Conservation (phyloP, 2,797 vertebrate genomes). For the Prionace glauca region DNA sequence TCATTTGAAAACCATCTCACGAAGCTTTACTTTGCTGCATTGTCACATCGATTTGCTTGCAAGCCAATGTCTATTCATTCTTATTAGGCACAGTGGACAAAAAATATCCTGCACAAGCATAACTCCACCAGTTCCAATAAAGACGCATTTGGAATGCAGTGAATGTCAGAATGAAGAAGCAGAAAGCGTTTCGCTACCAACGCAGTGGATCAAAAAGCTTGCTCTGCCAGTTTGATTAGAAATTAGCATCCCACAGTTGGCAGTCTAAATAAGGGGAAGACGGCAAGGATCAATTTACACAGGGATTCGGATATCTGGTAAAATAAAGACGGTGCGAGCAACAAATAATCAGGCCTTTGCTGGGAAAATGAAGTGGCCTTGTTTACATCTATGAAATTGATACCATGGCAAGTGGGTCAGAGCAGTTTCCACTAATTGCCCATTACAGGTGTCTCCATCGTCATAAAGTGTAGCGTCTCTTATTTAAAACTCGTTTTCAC, state of each 20-base stretch:
- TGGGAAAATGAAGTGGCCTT: too few relatives aligned
- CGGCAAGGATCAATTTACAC: neutral
- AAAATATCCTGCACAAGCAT: neutral
- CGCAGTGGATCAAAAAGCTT: neutral
- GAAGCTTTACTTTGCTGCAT: neutral
- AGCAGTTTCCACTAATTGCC: neutral
- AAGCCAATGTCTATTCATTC: neutral
- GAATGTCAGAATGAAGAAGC: neutral
- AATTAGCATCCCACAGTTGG: neutral
- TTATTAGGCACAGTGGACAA: neutral
- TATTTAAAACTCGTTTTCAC: too few relatives aligned
- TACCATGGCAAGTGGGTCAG: neutral
- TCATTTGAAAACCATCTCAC: neutral
- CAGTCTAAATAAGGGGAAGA: neutral
- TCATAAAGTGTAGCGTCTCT: neutral
- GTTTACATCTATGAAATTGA: neutral
- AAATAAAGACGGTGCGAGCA: neutral
- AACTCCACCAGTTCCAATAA: neutral
- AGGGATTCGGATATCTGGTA: neutral
- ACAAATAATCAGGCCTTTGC: neutral
- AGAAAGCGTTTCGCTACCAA: neutral
- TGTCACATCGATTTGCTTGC: neutral
- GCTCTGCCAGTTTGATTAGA: neutral
- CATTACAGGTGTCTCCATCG: neutral
- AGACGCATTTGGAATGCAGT: neutral